phyloP scores from a whole-genome alignment of 2,888 invertebrate species.

The Elgonia sp. region DNA sequence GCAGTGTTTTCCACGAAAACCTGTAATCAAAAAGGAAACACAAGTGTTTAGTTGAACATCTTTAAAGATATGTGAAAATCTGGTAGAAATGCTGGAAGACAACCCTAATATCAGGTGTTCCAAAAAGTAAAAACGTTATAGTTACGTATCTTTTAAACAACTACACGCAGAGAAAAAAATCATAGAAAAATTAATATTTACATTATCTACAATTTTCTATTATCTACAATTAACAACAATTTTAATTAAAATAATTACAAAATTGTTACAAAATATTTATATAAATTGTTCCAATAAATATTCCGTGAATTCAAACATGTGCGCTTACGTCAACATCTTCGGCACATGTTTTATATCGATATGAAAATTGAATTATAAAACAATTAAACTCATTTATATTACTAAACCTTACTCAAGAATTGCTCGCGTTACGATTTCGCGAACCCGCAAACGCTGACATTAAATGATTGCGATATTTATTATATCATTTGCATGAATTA shows the following conservation, averaged over 20 bases:
- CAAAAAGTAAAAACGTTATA: too few species aligned
- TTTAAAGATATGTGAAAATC: neutral
- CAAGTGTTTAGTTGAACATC: neutral
- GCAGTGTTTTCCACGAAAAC: slow-evolving; percentile 94
- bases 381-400: slow-evolving; percentile 37
- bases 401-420: slow-evolving; percentile 16
- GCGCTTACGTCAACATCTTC: slow-evolving; percentile 30
- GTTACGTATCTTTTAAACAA: too few species aligned
- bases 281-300: slow-evolving; percentile 22
- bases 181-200: too few species aligned
- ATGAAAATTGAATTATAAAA: slow-evolving; percentile 45
- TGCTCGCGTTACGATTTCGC: neutral
- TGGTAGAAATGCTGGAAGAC: too few species aligned
- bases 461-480: slow-evolving; percentile 8
- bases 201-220: too few species aligned
- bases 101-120: too few species aligned
- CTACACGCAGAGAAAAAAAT: too few species aligned
- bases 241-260: slow-evolving; percentile 39
- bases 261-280: slow-evolving; percentile 48
- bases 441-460: neutral
- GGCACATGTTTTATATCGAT: slow-evolving; percentile 4
- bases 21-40: slow-evolving; percentile 87
- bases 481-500: slow-evolving; percentile 2
- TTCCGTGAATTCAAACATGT: slow-evolving; percentile 12
- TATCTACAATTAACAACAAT: too few species aligned